Evolutionary conservation across 2,797 vertebrate genomes (phyloP).

Genomic region (Rhinichthys osculus): DNA sequence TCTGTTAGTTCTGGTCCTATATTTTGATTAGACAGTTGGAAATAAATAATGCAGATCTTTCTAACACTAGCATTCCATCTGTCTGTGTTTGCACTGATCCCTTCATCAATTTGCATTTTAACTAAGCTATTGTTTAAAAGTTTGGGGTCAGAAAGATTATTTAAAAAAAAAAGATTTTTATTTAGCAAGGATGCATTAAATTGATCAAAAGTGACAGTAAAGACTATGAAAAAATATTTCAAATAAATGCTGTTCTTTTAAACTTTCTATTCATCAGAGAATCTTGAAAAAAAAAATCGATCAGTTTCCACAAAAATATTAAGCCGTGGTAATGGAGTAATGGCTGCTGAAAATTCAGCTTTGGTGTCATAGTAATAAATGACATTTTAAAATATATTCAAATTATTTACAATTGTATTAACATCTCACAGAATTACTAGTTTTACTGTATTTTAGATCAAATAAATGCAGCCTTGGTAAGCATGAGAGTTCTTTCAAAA

Average conservation of each 20-base stretch:
- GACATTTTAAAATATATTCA: no score
- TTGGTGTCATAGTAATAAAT: background rate
- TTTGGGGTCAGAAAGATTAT: background rate
- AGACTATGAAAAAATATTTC: no score
- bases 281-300: background rate
- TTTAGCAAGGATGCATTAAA: background rate
- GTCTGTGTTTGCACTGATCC: background rate
- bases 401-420: background rate
- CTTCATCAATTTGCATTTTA: background rate
- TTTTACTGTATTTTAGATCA: background rate
- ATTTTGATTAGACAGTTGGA: background rate
- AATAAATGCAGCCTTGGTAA: background rate
- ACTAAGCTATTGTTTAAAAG: no score
- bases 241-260: background rate
- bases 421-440: no score
- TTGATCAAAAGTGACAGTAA: no score
- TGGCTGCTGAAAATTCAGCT: background rate
- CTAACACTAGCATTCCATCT: background rate
- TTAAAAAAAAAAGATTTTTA: background rate
- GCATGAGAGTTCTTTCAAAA: background rate
- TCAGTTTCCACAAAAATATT: background rate
- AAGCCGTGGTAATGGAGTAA: background rate
- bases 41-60: background rate
- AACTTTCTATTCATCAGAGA: background rate
- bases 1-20: background rate